phyloP scores from a whole-genome alignment of 2,797 vertebrate species.

The Trichosurus vulpecula region DNA sequence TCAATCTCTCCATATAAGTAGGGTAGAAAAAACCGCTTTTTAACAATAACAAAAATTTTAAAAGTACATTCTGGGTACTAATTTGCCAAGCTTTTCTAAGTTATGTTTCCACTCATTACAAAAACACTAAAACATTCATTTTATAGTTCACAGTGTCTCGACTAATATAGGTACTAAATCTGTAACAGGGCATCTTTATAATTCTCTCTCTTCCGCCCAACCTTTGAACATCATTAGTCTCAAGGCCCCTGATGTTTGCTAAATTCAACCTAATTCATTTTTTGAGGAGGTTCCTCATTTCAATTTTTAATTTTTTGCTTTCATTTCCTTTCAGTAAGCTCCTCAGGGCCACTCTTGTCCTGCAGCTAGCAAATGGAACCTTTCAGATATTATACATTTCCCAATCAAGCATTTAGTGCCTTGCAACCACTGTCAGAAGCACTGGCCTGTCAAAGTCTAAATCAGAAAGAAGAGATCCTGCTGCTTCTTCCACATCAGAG shows the following conservation, averaged over 20 bases:
- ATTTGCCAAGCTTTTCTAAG: background rate
- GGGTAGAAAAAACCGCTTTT: slow-evolving; percentile 15
- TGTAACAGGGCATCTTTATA: slow-evolving; percentile 15
- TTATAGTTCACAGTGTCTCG: slow-evolving; percentile 12
- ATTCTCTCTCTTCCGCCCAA: slow-evolving; percentile 6
- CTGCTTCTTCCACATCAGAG: slow-evolving; percentile 72
- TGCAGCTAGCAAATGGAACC: slow-evolving; percentile 48
- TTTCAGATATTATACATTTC: slow-evolving; percentile 59
- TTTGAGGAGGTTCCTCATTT: slow-evolving; percentile 40
- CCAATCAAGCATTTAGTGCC: slow-evolving; percentile 61
- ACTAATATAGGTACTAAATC: slow-evolving; percentile 18
- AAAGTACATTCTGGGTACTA: background rate
- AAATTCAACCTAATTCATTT: slow-evolving; percentile 28
- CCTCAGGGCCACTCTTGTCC: background rate
- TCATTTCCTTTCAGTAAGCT: slow-evolving; percentile 42
- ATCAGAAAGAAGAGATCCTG: slow-evolving; percentile 71
- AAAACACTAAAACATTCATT: background rate
- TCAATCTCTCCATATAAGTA: background rate
- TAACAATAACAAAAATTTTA: background rate
- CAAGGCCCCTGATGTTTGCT: slow-evolving; percentile 40
- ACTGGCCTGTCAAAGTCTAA: slow-evolving; percentile 72
- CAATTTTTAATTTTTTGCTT: background rate
- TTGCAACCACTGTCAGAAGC: slow-evolving; percentile 64
- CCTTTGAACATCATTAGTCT: slow-evolving; percentile 18
- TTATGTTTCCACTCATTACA: background rate